phyloP scores from a whole-genome alignment of 92 coral and sea anemone genomes.

The Isaurus tuberculatus region DNA sequence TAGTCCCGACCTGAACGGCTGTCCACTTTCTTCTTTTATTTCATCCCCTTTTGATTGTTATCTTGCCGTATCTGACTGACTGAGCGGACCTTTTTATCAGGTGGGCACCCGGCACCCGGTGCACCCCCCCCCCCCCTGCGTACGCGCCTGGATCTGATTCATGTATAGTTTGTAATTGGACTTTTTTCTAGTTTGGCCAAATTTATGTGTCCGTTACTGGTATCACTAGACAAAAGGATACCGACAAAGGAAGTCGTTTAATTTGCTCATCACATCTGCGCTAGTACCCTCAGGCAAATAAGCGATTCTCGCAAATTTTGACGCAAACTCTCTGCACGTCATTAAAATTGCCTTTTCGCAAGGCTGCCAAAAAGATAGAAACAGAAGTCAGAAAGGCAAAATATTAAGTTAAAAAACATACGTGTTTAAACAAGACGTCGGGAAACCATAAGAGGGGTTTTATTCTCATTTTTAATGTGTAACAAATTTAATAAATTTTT shows the following conservation, averaged over 20 bases:
- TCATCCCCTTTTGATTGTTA: too few relatives aligned
- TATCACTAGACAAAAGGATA: constrained; percentile 28
- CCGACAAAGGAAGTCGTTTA: constrained; percentile 46
- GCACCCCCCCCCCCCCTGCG: too few relatives aligned
- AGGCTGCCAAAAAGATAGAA: constrained; percentile 25
- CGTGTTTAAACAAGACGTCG: not conserved
- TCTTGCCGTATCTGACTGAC: too few relatives aligned
- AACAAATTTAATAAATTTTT: not conserved
- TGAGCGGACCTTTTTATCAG: too few relatives aligned
- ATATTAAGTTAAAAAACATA: constrained; percentile 26
- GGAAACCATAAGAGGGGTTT: not conserved
- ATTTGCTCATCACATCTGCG: not conserved
- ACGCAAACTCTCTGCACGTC: constrained; percentile 41
- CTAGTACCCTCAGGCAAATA: constrained; percentile 29
- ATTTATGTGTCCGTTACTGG: too few relatives aligned
- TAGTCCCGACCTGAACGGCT: too few relatives aligned
- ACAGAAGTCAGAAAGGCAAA: constrained; percentile 28
- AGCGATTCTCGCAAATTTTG: constrained; percentile 20
- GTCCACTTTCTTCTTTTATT: too few relatives aligned
- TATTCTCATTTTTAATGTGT: not conserved
- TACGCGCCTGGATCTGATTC: too few relatives aligned
- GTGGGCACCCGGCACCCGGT: too few relatives aligned
- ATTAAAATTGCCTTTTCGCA: not conserved
- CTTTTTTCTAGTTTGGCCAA: too few relatives aligned
- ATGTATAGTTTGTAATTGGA: too few relatives aligned